These are phyloP conservation scores for Drosophila ogumai DNA, from an alignment of 1,140 invertebrate species.

Conservation along the genomic window DNA sequence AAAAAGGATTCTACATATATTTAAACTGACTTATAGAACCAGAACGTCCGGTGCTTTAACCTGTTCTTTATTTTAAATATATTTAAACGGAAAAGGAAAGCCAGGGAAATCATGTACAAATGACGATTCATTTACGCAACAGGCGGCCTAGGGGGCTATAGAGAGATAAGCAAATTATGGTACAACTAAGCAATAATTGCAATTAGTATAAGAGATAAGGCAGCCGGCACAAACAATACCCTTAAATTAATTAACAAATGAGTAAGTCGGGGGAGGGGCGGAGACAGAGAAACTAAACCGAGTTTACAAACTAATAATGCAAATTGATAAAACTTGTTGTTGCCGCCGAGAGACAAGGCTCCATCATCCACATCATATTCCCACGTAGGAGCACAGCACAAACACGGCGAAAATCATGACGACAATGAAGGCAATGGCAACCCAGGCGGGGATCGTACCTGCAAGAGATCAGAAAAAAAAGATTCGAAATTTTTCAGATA, in stretches of 20 bases:
- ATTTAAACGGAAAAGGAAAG: slow-evolving; percentile 36
- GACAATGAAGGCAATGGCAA: slow-evolving; percentile 90
- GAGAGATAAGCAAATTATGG: slow-evolving; percentile 34
- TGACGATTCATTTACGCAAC: slow-evolving; percentile 8
- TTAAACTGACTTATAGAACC: slow-evolving; percentile 13
- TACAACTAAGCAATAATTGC: slow-evolving; percentile 37
- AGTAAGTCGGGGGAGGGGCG: slow-evolving; percentile 1
- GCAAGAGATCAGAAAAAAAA: slow-evolving; percentile 75
- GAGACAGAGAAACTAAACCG: slow-evolving; percentile 52
- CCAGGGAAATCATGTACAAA: slow-evolving; percentile 44
- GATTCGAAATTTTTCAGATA: background rate
- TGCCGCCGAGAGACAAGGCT: background rate
- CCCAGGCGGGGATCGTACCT: slow-evolving; percentile 92
- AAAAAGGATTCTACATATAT: slow-evolving; percentile 28
- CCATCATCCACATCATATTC: slow-evolving; percentile 87
- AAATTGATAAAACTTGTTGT: slow-evolving; percentile 52
- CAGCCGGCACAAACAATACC: slow-evolving; percentile 61
- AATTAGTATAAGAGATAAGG: slow-evolving; percentile 62
- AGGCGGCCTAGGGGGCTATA: slow-evolving; percentile 10
- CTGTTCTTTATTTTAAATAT: slow-evolving; percentile 21
- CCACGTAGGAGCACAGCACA: slow-evolving; percentile 91
- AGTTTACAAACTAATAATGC: slow-evolving; percentile 69
- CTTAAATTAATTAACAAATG: slow-evolving; percentile 70
- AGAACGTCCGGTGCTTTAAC: slow-evolving; percentile 22
- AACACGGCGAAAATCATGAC: slow-evolving; percentile 91